phyloP scores from a whole-genome alignment of 2,888 invertebrate genomes.

The Lepidonotus clava region DNA sequence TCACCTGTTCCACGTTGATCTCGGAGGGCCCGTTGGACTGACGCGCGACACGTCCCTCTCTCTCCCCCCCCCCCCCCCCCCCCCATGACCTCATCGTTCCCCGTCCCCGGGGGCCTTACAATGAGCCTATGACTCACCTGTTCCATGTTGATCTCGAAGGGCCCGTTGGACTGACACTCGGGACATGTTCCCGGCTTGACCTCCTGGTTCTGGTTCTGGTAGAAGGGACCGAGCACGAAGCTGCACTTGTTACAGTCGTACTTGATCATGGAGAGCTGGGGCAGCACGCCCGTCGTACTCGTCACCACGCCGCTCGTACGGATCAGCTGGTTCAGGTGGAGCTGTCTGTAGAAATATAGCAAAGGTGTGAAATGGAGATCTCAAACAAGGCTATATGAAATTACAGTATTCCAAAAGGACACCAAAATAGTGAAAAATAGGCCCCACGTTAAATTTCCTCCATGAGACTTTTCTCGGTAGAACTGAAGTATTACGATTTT shows the following conservation, averaged over 20 bases:
- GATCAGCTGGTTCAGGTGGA: slow-evolving; percentile 94
- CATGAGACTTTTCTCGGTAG: too few relatives aligned
- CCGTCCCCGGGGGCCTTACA: too few relatives aligned
- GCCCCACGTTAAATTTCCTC: too few relatives aligned
- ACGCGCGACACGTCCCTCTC: slow-evolving; percentile 86
- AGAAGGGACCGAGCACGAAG: slow-evolving; percentile 96
- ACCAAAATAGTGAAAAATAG: too few relatives aligned
- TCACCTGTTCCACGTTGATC: slow-evolving; percentile 94
- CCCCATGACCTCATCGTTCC: not conserved
- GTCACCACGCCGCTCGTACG: slow-evolving; percentile 97
- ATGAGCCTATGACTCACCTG: too few relatives aligned
- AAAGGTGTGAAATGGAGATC: too few relatives aligned
- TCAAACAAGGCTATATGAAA: too few relatives aligned
- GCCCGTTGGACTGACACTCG: slow-evolving; percentile 97
- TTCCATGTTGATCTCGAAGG: slow-evolving; percentile 99
- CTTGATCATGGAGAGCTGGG: slow-evolving; percentile 96
- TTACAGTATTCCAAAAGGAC: too few relatives aligned
- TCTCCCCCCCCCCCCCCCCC: not conserved
- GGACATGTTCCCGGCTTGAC: slow-evolving; percentile 98
- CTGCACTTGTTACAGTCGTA: slow-evolving; percentile 98
- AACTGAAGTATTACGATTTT: too few relatives aligned
- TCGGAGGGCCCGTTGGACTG: slow-evolving; percentile 97
- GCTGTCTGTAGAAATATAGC: slow-evolving; percentile 81
- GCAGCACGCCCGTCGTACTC: slow-evolving; percentile 92
- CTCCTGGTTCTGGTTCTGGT: slow-evolving; percentile 95